Conservation (phyloP, 1,140 invertebrate genomes). For the Drosophila azteca region DNA sequence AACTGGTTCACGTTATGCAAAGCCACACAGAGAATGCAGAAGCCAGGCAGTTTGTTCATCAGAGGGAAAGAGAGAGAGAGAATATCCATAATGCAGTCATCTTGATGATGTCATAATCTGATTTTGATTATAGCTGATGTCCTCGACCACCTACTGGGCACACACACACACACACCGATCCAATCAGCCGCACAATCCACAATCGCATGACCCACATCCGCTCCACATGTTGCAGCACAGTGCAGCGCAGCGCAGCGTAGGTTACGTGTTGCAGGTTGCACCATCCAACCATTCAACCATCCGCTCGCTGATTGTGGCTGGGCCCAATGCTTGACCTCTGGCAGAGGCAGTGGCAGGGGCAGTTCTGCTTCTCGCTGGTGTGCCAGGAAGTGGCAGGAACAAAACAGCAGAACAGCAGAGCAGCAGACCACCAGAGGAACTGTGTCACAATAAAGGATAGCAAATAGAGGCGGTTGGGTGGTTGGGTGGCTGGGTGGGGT, state of each 20-base stretch:
- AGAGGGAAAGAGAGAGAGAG: neutral
- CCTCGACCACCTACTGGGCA: constrained; percentile 10
- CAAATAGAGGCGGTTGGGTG: too few relatives aligned
- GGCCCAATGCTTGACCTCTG: constrained; percentile 50
- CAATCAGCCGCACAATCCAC: too few relatives aligned
- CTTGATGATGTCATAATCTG: constrained; percentile 32
- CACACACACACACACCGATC: neutral
- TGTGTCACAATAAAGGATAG: too few relatives aligned
- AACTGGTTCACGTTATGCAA: too few relatives aligned
- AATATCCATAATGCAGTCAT: neutral
- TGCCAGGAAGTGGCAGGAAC: constrained; percentile 32
- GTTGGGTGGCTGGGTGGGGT: too few relatives aligned
- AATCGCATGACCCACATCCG: constrained; percentile 26
- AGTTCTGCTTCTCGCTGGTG: constrained; percentile 4
- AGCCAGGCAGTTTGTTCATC: neutral
- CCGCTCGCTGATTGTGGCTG: constrained; percentile 4
- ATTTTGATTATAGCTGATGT: constrained; percentile 26
- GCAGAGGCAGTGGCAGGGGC: constrained; percentile 29
- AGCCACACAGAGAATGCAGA: too few relatives aligned
- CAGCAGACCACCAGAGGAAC: neutral
- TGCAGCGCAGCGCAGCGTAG: neutral
- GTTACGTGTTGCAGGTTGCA: constrained; percentile 16
- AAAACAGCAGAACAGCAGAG: neutral
- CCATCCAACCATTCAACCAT: neutral
- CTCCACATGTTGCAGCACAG: constrained; percentile 16